Percentiles rank a stretch among this genome's conserved stretches.
Conservation (phyloP, 92 coral and sea anemone species). For the Muricea muricata region DNA sequence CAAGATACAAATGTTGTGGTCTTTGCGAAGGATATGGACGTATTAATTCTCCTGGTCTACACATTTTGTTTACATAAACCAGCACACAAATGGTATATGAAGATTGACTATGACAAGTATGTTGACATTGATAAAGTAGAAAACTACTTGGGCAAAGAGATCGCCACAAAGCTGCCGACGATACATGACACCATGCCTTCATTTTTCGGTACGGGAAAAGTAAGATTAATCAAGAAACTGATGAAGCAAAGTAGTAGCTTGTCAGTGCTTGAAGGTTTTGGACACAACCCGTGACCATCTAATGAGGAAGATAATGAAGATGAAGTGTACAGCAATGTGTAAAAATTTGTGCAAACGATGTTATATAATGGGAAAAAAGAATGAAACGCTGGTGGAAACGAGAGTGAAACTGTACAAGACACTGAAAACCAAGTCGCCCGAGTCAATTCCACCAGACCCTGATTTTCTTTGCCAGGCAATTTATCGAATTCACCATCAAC, state of each 20-base stretch:
- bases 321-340: neutral
- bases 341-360: neutral
- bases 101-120: neutral
- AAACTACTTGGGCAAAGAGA: constrained; percentile 41
- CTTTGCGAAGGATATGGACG: neutral
- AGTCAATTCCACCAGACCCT: neutral
- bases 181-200: constrained; percentile 18
- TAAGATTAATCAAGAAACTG: constrained; percentile 40
- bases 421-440: neutral
- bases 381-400: neutral
- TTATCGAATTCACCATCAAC: neutral
- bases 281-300: too few relatives aligned
- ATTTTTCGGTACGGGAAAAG: constrained; percentile 58
- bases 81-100: neutral
- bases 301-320: too few relatives aligned
- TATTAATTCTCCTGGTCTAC: neutral
- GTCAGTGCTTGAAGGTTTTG: too few relatives aligned
- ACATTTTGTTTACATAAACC: neutral
- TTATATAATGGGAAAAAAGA: neutral
- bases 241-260: neutral
- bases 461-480: neutral
- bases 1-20: neutral
- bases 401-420: neutral
- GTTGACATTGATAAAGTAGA: constrained; percentile 45
- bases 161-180: constrained; percentile 41